These are phyloP conservation scores for Cephonodes hylas DNA, from an alignment of 2,888 invertebrate species.

Conservation along the genomic window DNA sequence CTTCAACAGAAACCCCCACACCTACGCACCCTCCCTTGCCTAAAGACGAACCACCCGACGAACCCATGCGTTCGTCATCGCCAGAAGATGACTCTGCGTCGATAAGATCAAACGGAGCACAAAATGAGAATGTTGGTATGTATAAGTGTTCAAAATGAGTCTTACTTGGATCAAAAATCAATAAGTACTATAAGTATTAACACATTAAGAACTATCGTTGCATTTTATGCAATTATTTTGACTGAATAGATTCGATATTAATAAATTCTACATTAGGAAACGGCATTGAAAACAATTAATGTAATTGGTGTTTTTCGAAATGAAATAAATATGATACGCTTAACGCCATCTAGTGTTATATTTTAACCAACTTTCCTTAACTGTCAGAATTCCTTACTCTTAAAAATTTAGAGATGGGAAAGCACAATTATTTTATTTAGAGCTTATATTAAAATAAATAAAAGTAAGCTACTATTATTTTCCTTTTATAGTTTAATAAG, in stretches of 20 bases:
- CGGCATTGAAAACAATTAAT: no score
- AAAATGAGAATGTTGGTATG: conserved; percentile 79
- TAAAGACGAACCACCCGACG: conserved; percentile 79
- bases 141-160: conserved; percentile 17
- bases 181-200: no score
- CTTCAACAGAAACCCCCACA: conserved; percentile 58
- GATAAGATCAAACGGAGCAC: conserved; percentile 76
- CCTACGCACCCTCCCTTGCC: conserved; percentile 75
- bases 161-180: no score
- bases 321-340: neutral
- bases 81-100: conserved; percentile 82
- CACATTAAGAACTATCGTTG: no score
- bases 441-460: no score
- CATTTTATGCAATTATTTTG: no score
- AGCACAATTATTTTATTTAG: neutral
- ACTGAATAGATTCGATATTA: no score
- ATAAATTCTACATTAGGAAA: no score
- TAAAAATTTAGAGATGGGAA: neutral
- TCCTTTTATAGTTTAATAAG: no score
- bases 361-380: no score
- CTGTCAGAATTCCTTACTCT: neutral
- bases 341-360: neutral
- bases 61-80: conserved; percentile 76
- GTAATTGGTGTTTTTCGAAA: no score
- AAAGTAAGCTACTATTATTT: no score